These are phyloP conservation scores for Monopterus albus DNA, from an alignment of 2,113 vertebrate species.

Conservation along the genomic window DNA sequence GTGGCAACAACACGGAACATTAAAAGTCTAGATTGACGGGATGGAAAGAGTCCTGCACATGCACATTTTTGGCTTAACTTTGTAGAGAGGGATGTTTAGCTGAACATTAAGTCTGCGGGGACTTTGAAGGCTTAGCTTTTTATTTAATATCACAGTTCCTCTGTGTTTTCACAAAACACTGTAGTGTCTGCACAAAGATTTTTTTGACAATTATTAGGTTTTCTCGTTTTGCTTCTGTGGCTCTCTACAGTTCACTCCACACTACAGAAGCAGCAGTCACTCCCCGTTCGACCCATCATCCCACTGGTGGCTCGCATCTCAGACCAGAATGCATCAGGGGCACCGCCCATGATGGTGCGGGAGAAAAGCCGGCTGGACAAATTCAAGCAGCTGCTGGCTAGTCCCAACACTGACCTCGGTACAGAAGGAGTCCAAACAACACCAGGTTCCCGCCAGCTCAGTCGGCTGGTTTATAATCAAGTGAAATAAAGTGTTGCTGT, in stretches of 20 bases:
- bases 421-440: slow-evolving; percentile 53
- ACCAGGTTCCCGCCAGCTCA: slow-evolving; percentile 1
- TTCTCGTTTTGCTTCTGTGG: neutral
- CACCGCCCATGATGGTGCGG: slow-evolving; percentile 93
- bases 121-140: no score
- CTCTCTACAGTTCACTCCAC: slow-evolving; percentile 77
- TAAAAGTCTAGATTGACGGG: no score
- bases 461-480: neutral
- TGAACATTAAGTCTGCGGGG: no score
- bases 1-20: no score
- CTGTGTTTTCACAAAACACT: no score
- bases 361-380: slow-evolving; percentile 96
- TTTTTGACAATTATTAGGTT: neutral
- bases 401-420: slow-evolving; percentile 95
- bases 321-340: slow-evolving; percentile 96
- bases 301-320: slow-evolving; percentile 96
- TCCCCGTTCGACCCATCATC: slow-evolving; percentile 92
- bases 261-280: slow-evolving; percentile 93
- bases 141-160: no score
- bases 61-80: no score
- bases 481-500: slow-evolving; percentile 1
- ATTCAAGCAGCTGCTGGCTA: slow-evolving; percentile 93
- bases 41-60: no score
- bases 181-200: neutral
- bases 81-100: no score